Base-by-base conservation (phyloP, 2,113 vertebrate genomes). In the Piliocolobus tephrosceles region DNA sequence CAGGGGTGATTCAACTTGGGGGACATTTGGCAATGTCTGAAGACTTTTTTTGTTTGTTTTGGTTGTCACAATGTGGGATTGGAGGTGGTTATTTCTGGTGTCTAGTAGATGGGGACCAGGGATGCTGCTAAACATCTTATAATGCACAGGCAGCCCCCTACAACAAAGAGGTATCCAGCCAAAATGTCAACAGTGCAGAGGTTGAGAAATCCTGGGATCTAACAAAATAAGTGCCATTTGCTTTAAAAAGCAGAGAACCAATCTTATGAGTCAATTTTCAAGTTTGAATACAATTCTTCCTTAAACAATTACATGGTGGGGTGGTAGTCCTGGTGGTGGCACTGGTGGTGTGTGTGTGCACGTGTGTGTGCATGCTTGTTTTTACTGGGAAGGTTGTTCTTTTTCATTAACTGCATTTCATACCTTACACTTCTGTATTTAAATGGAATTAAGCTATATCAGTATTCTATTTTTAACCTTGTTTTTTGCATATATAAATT, bases 401-500 rank as follows among this genome's bases (percentile, higher is more conserved):
- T 95, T 92, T 40, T 16, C 84, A 70, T 84, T 43, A 75, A 73
- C 38, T 95, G 18, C 1, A 58, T 90, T 72, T 94, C 27, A 58
- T 81, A 92, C 8, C 13, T 76, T 81, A 55, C 4, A 22, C 1
- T 57, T 94, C 47, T 79, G 12, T 8, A 3, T 81, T 96, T 58
- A 64, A 23, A 58, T 52, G 30, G 7, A 91, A 76, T 93, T 66
- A 93, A 94, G 32, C 23, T 83, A 8, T 57, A 22, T 58, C 3
- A n/a, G 4, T 84, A 79, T 88, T 93, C 85, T 84, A 61, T n/a
- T 78, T 92, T 76, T 81, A 82, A 16, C 86, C 30, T 91, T 82
- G 57, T 70, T 87, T 96, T 88, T 89, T 14, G 66, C 11, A 82
- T 27, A 17, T 14, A 52, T 66, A 78, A 23, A 10, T 75, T 32